Conservation (phyloP, 37 sponge, comb jelly and placozoan genomes). For the Hormiphora californensis region DNA sequence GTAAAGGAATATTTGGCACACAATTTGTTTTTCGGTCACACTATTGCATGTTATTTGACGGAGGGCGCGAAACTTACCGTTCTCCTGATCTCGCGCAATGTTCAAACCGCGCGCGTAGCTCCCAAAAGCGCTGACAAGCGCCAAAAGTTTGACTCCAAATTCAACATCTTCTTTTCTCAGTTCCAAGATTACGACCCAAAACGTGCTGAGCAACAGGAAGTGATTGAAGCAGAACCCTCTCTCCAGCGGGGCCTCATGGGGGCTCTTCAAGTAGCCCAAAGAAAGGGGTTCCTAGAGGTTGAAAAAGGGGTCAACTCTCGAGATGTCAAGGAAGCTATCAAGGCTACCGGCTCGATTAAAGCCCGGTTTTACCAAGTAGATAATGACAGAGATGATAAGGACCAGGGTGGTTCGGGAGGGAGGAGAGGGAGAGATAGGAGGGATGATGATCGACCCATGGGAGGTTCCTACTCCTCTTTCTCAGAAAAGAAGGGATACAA, state of each 20-base stretch:
- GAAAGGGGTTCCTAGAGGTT: constrained; percentile 77
- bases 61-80: no score
- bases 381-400: constrained; percentile 10
- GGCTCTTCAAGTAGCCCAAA: constrained; percentile 79
- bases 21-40: no score
- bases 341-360: constrained; percentile 19
- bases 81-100: no score
- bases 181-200: constrained; percentile 52
- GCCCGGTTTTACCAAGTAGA: constrained; percentile 12
- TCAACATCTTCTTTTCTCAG: constrained; percentile 25
- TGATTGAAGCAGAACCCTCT: constrained; percentile 73
- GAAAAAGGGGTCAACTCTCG: constrained; percentile 4
- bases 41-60: no score
- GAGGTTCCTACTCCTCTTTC: constrained; percentile 58
- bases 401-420: no score
- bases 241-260: constrained; percentile 68
- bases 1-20: no score
- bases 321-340: constrained; percentile 20
- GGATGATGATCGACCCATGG: background rate
- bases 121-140: no score
- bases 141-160: no score
- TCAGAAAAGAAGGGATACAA: constrained; percentile 84
- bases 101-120: no score
- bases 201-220: constrained; percentile 16
- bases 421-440: no score